phyloP scores from a whole-genome alignment of 2,797 vertebrate genomes.

The Xiphorhynchus erythropygius region DNA sequence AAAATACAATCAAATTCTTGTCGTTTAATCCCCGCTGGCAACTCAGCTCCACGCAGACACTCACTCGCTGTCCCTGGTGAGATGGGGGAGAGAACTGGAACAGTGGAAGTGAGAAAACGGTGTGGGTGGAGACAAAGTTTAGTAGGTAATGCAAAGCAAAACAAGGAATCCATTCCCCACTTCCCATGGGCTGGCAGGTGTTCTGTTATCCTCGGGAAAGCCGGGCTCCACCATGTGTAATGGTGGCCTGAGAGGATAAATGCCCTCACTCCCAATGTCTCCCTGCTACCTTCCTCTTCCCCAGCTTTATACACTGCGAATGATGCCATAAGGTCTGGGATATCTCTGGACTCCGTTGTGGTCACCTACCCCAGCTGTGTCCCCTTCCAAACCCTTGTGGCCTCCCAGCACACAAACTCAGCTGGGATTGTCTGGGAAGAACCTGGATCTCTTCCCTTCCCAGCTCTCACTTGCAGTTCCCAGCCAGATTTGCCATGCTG shows the following conservation, averaged over 20 bases:
- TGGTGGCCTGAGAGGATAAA: accelerated
- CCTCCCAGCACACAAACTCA: not conserved
- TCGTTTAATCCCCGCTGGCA: not conserved
- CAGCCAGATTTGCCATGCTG: not conserved
- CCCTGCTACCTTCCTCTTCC: not conserved
- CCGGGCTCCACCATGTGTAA: accelerated
- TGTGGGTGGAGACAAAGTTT: accelerated
- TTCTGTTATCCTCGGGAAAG: not conserved
- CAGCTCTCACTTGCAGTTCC: not conserved
- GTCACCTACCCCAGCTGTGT: not conserved
- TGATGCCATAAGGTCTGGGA: accelerated
- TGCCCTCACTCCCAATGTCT: accelerated
- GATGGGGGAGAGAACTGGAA: not conserved
- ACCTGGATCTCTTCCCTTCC: not conserved
- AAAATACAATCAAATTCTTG: not conserved
- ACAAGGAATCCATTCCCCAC: accelerated
- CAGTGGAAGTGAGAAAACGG: not conserved
- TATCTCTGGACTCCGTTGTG: accelerated
- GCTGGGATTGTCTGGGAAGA: not conserved
- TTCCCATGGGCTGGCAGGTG: not conserved
- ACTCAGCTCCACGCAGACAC: accelerated
- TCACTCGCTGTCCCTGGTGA: accelerated
- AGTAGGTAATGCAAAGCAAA: not conserved
- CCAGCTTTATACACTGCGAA: not conserved
- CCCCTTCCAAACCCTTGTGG: not conserved